Conservation (phyloP, 2,113 vertebrate species). For the Poicephalus meyeri region DNA sequence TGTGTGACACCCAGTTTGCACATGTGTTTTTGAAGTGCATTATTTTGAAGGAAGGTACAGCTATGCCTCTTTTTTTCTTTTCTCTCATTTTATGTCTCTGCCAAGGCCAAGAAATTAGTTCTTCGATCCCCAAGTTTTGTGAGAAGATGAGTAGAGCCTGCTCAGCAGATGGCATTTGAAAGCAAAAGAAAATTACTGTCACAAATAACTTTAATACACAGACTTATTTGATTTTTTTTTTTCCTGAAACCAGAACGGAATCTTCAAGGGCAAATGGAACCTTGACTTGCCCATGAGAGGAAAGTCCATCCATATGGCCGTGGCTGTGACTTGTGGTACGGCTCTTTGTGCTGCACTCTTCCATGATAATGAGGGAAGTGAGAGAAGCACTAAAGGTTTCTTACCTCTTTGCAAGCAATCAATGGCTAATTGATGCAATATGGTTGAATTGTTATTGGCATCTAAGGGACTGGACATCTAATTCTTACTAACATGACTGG, state of each 20-base stretch:
- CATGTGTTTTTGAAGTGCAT: neutral
- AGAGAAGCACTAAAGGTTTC: neutral
- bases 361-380: neutral
- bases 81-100: neutral
- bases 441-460: conserved; percentile 2
- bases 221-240: neutral
- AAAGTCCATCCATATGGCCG: rapidly evolving
- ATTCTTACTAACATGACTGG: neutral
- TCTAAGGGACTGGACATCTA: neutral
- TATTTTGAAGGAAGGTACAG: neutral
- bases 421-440: conserved; percentile 4
- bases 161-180: neutral
- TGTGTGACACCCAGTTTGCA: neutral
- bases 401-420: neutral
- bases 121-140: neutral
- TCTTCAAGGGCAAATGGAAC: neutral
- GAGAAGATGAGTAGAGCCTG: neutral
- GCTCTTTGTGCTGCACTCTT: neutral
- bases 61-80: neutral
- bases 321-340: rapidly evolving
- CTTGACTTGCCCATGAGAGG: neutral
- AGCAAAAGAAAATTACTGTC: neutral
- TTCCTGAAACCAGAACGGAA: neutral
- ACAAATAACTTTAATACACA: neutral
- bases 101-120: neutral